Conservation (phyloP, 2,888 invertebrate species). For the Eupithecia inturbata region DNA sequence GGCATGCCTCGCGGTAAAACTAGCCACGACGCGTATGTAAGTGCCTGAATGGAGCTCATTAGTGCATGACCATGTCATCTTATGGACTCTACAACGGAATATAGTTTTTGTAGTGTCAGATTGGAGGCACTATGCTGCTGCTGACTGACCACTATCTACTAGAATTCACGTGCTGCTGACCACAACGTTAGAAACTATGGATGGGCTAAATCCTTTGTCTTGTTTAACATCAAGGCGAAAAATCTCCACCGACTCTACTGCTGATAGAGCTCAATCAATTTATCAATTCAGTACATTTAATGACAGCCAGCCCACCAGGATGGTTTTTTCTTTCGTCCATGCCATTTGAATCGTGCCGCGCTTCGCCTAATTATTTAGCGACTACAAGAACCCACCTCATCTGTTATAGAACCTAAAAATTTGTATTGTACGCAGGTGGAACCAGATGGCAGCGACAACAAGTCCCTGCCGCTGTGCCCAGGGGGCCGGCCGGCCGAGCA, state of each 20-base stretch:
- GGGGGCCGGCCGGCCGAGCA: slow-evolving; percentile 68
- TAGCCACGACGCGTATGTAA: background rate
- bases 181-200: background rate
- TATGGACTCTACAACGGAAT: background rate
- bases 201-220: background rate
- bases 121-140: background rate
- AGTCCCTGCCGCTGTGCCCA: slow-evolving; percentile 73
- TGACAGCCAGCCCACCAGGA: background rate
- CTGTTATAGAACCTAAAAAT: background rate
- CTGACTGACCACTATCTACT: background rate
- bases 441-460: slow-evolving; percentile 59
- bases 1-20: background rate
- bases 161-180: background rate
- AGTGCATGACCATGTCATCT: background rate
- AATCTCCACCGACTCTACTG: background rate
- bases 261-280: background rate
- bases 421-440: slow-evolving; percentile 62
- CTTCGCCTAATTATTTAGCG: background rate
- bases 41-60: background rate
- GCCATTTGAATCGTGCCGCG: background rate
- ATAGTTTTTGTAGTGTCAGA: background rate
- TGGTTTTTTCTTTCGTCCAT: background rate
- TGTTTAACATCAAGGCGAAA: background rate
- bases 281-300: background rate
- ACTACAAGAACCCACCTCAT: background rate